Evolutionary conservation across 2,113 vertebrate genomes (phyloP).

Genomic region (Periophthalmodon schlosseri): DNA sequence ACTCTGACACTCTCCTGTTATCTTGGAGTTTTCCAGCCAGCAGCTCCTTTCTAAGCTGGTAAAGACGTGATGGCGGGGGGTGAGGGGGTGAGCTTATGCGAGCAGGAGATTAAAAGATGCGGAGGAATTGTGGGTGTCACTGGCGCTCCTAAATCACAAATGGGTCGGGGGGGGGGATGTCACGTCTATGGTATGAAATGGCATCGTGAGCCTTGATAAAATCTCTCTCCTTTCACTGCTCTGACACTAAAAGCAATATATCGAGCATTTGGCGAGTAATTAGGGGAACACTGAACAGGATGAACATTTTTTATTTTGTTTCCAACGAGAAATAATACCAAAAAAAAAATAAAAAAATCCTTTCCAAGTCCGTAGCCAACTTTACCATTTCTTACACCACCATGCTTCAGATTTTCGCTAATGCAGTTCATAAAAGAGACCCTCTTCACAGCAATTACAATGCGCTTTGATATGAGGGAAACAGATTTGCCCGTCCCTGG

Average conservation of each 20-base stretch:
- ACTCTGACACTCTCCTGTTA: conserved; percentile 50
- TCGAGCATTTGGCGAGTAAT: conserved; percentile 52
- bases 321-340: conserved; percentile 30
- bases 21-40: conserved; percentile 57
- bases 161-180: conserved; percentile 60
- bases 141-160: conserved; percentile 64
- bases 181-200: conserved; percentile 52
- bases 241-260: conserved; percentile 21
- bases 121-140: conserved; percentile 43
- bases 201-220: conserved; percentile 49
- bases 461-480: conserved; percentile 41
- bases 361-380: conserved; percentile 32
- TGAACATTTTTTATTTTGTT: conserved; percentile 21
- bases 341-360: conserved; percentile 17
- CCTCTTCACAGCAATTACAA: conserved; percentile 58
- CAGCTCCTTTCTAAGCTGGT: conserved; percentile 66
- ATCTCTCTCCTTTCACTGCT: conserved; percentile 42
- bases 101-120: conserved; percentile 49
- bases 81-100: conserved; percentile 48
- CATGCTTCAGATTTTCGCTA: conserved; percentile 52
- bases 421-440: conserved; percentile 54
- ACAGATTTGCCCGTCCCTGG: conserved; percentile 52
- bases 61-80: conserved; percentile 56
- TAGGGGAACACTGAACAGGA: conserved; percentile 15
- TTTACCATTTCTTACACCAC: conserved; percentile 49